phyloP scores from a whole-genome alignment of 2,888 invertebrate genomes.

The Lymantria monacha region DNA sequence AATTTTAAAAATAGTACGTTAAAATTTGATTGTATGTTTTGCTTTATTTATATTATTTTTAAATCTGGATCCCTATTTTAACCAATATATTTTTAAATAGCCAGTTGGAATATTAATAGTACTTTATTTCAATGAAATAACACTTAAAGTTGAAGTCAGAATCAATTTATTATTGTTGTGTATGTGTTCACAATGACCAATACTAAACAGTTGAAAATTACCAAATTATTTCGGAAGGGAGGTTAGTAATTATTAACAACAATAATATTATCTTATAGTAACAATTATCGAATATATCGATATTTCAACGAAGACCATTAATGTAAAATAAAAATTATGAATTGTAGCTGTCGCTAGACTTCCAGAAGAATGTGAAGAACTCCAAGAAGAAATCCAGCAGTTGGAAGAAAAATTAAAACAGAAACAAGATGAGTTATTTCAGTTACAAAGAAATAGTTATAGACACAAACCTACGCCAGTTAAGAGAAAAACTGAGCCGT shows the following conservation, averaged over 20 bases:
- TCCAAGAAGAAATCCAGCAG: slow-evolving; percentile 52
- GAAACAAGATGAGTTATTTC: slow-evolving; percentile 58
- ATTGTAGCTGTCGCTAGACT: slow-evolving; percentile 31
- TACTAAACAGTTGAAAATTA: slow-evolving; percentile 59
- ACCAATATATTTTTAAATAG: too few species aligned
- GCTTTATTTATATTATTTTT: too few species aligned
- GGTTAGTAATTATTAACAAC: slow-evolving; percentile 31
- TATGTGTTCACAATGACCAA: slow-evolving; percentile 36
- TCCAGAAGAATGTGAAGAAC: slow-evolving; percentile 52
- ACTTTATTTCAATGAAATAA: too few species aligned
- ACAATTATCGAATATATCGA: too few species aligned
- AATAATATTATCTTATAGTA: too few species aligned
- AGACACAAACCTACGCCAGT: slow-evolving; percentile 37
- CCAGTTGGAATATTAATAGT: too few species aligned
- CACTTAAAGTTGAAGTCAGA: too few species aligned
- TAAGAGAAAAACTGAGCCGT: slow-evolving; percentile 42
- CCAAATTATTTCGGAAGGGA: slow-evolving; percentile 55
- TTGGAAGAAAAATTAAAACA: slow-evolving; percentile 51
- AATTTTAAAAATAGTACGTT: too few species aligned
- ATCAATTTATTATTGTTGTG: too few species aligned
- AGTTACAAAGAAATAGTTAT: slow-evolving; percentile 51
- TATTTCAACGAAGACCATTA: too few species aligned
- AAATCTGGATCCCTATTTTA: too few species aligned
- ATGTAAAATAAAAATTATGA: neutral
- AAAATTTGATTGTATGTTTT: too few species aligned